These are phyloP conservation scores for Drosophila trapezifrons DNA, from an alignment of 1,140 invertebrate species.

Conservation along the genomic window DNA sequence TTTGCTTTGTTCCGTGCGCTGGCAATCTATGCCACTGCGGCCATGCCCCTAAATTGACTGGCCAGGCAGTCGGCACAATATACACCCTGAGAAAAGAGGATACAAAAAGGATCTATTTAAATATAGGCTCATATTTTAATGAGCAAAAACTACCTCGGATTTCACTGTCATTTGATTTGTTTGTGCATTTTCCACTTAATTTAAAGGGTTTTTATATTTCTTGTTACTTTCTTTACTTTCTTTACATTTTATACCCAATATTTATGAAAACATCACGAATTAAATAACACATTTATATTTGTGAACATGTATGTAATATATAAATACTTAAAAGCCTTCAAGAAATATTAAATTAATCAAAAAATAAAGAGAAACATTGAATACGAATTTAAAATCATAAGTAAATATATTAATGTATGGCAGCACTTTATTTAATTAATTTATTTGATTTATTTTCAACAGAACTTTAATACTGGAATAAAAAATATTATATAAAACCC, in stretches of 20 bases:
- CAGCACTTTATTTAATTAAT: not conserved
- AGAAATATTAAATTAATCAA: not conserved
- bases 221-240: no score
- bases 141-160: not conserved
- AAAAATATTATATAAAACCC: not conserved
- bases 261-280: no score
- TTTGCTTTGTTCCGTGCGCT: slow-evolving; percentile 79
- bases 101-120: not conserved
- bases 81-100: slow-evolving; percentile 4
- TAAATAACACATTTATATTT: no score
- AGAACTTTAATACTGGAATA: no score
- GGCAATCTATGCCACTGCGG: slow-evolving; percentile 71
- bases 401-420: not conserved
- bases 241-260: no score
- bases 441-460: not conserved
- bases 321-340: no score
- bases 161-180: not conserved
- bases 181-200: accelerated
- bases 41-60: slow-evolving; percentile 76
- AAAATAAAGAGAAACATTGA: not conserved
- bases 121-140: not conserved
- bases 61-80: slow-evolving; percentile 51
- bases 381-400: not conserved
- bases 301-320: not conserved
- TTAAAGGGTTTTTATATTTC: no score